A percentile compares a stretch with the other conserved stretches of the same genome.
Conservation (phyloP, 2,888 invertebrate genomes). For the Caenorhabditis uteleia region DNA sequence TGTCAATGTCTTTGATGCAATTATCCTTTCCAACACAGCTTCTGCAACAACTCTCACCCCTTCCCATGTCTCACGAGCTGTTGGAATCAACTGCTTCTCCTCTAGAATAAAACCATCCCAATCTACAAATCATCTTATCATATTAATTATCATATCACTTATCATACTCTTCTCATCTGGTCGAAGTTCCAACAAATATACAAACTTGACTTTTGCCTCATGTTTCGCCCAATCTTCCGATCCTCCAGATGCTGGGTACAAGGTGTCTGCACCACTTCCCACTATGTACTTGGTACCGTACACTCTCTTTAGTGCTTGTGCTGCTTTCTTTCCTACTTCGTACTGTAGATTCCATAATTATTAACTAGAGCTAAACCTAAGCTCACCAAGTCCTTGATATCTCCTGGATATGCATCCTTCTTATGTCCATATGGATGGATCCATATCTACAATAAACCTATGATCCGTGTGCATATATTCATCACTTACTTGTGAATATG, state of each 20-base stretch:
- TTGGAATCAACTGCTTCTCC: conserved; percentile 66
- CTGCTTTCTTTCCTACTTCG: conserved; percentile 64
- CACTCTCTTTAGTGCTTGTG: conserved; percentile 59
- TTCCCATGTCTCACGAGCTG: conserved; percentile 68
- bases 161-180: conserved; percentile 66
- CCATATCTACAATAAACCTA: conserved; percentile 44
- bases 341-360: conserved; percentile 46
- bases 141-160: background rate
- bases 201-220: conserved; percentile 66
- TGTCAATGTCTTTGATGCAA: conserved; percentile 8
- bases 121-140: conserved; percentile 44
- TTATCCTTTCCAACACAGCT: conserved; percentile 54
- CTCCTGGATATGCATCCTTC: conserved; percentile 66
- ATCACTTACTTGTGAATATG: conserved; percentile 57
- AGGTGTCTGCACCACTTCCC: conserved; percentile 68
- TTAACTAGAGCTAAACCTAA: background rate
- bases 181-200: conserved; percentile 67
- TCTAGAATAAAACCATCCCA: conserved; percentile 70
- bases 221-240: conserved; percentile 69
- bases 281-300: conserved; percentile 68
- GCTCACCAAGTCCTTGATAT: conserved; percentile 65
- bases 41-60: conserved; percentile 68
- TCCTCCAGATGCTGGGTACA: conserved; percentile 69
- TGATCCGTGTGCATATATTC: no score
- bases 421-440: conserved; percentile 63